Evolutionary conservation across 2,113 vertebrate species (phyloP), one percentile per base, ranked within the genome.

Genomic region (Cavia porcellus): DNA sequence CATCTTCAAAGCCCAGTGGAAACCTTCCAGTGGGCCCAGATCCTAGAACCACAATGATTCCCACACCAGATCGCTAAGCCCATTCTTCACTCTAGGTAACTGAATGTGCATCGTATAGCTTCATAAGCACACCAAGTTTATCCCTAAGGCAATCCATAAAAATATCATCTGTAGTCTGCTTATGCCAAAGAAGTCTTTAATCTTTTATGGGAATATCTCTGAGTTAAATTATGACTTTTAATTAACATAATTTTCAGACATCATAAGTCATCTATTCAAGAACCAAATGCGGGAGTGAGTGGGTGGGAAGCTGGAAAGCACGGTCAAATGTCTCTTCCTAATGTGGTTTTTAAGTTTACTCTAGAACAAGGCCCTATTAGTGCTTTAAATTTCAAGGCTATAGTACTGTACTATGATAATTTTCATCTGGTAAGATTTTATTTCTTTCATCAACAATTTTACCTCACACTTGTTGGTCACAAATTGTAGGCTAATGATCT

Each of bases 241-340:
- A 75, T 94, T 93, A 92, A 61, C 24, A 80, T 94, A 92, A 91
- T 20, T 91, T 96, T 72, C 70, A 96, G 88, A 96, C 89, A 75
- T 95, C 72, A 80, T 61, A 89, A 70, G 47, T 68, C 55, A 38
- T 32, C 61, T 80, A 35, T 74, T 90, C 52, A 89, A 74, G 64
- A 82, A 77, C 52, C 45, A 25, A 90, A 61, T 86, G 81, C 64
- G 62, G 80, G 88, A 68, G n/a, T 35, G 22, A 17, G 77, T 86
- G 74, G 77, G 74, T 22, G 0, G 82, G 42, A 89, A 13, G 32
- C 47, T 80, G 4, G 3, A 24, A 55, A 35, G n/a, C 3, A 3
- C 4, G 59, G n/a, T 13, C 47, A 32, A 70, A 45, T 32, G 35
- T 52, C n/a, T 77, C 47, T 47, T 80, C 17, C 72, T 59, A 3